Base-by-base conservation (phyloP, 2,113 vertebrate species). In the Pristiophorus japonicus region DNA sequence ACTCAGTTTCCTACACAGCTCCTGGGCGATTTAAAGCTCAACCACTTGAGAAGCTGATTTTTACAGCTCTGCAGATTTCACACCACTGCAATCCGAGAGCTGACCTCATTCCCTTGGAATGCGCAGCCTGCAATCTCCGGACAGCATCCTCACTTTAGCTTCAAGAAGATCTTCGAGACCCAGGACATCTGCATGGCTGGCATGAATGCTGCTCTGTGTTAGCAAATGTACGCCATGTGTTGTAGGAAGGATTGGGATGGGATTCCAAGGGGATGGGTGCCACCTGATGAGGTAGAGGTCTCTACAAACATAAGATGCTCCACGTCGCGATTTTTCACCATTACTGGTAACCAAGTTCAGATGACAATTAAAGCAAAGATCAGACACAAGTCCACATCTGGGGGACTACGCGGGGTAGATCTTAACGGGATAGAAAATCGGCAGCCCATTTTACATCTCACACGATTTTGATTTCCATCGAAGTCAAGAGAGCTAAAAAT, bases 51-150 rank as follows among this genome's bases (percentile, higher is more conserved):
- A 92, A 92, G 88, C n/a, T 92, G 88, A 92, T 63, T 92, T 92
- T 92, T 92, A 92, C 59, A 63, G 59, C 38, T 92, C 88, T 92
- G 88, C 88, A 92, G 88, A 94, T 94, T 94, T 94, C 66, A 67
- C 93, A 70, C 65, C 93, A 51, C 30, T 70, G 93, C 88, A 92
- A 70, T 73, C 65, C 22, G 93, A 70, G 93, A 94, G 66, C 12
- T 92, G 88, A 63, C 62, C 88, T 92, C 88, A 92, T 63, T 92
- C 42, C 24, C 66, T 30, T 16, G 93, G 93, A 73, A 94, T 94
- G 66, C 34, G 63, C 92, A 47, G 42, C 27, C 93, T 67, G 93
- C 51, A 92, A 20, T 92, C 88, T 90, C 55, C 6, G 14, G 88
- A 65, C 34, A 92, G 5, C 59, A 38, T 63, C 34, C 59, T 65